Evolutionary conservation across 2,113 vertebrate genomes (phyloP), one percentile per base, ranked within the genome.

Genomic region (Macquaria ambigua): DNA sequence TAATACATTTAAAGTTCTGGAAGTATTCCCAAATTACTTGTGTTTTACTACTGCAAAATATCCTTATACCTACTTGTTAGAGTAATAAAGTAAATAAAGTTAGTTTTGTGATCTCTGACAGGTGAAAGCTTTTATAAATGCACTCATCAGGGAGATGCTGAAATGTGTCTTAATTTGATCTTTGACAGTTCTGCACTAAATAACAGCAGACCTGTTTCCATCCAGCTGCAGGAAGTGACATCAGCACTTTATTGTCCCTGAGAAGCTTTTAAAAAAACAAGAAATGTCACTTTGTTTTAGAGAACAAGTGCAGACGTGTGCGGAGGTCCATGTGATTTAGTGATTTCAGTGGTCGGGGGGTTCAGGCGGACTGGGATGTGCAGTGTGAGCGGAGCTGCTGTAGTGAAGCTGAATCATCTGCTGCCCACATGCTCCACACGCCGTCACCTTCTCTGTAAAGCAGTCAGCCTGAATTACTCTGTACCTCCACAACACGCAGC

Each of bases 391-490:
- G 46, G 46, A 15, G 46, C 46, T 48, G 46, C 52, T 58, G 56
- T 28, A n/a, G 15, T 46, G 55, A 20, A 21, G 39, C 55, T 48
- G 73, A 62, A 62, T 73, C 59, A 53, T 64, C 48, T 81, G 79
- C 70, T n/a, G 79, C 43, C 28, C 74, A 63, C 74, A 37, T 76
- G 74, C 88, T 72, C 81, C 87, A 58, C 79, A 77, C 67, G 41
- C 73, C 37, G 76, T 88, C 88, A 83, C 86, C 81, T 84, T 48
- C 69, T 52, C 89, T 48, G 89, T 92, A 89, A 92, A 91, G 55
- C 82, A 82, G 87, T 93, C 87, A 74, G 67, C 67, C 87, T 81
- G 79, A 81, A 89, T 90, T 76, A 85, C 61, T 52, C 39, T 37
- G 78, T 6, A 15, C 21, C 56, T 48, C 73, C 43, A 9, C 63